Conservation (phyloP, 2,888 invertebrate species). For the Drosophila nigritarsus region DNA sequence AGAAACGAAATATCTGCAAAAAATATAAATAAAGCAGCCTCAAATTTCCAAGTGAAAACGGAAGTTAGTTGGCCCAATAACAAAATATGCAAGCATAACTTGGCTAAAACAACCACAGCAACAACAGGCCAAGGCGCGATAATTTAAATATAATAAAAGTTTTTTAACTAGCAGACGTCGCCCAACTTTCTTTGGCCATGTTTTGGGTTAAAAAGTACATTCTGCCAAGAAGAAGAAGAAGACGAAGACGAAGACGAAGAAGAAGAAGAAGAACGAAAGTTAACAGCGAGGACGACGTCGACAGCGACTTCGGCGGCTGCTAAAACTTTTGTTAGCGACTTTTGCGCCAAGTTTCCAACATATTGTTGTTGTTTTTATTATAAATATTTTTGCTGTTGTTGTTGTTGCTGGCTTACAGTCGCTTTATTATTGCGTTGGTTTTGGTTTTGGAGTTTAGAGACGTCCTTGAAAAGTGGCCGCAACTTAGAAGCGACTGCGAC, state of each 20-base stretch:
- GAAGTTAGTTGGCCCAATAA: constrained; percentile 35
- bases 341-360: constrained; percentile 66
- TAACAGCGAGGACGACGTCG: constrained; percentile 43
- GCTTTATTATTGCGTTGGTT: constrained; percentile 63
- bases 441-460: constrained; percentile 77
- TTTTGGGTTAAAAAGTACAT: constrained; percentile 64
- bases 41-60: constrained; percentile 53
- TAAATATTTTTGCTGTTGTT: constrained; percentile 21
- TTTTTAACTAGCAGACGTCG: constrained; percentile 47
- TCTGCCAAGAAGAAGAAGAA: constrained; percentile 45
- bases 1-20: not conserved
- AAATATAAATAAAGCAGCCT: constrained; percentile 1
- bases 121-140: constrained; percentile 40
- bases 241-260: constrained; percentile 35
- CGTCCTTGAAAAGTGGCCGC: constrained; percentile 82
- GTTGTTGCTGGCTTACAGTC: constrained; percentile 31
- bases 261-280: constrained; percentile 45
- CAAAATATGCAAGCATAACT: constrained; percentile 20
- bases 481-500: constrained; percentile 45
- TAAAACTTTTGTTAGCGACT: constrained; percentile 74
- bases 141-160: constrained; percentile 69
- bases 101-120: constrained; percentile 2
- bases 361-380: constrained; percentile 38
- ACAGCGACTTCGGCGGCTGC: constrained; percentile 54
- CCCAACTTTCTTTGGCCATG: constrained; percentile 62